Base-by-base conservation (phyloP, 1,140 invertebrate species). In the Diabrotica undecimpunctata region DNA sequence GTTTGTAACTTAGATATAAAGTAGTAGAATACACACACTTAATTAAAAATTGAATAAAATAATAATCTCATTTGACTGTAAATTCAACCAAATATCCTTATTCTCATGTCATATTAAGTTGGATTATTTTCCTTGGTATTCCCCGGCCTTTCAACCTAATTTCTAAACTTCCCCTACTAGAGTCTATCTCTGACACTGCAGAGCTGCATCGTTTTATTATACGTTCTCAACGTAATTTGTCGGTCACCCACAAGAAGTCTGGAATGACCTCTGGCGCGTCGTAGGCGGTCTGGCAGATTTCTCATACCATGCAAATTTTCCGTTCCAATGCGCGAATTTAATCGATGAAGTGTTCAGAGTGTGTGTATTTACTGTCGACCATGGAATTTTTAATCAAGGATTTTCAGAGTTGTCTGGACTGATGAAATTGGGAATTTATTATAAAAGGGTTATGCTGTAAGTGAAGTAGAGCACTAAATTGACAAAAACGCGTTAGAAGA, bases 191-290 rank as follows among this genome's bases (percentile, higher is more conserved):
- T 4, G 13, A 55, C 13, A 55, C 25, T 55, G 13, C 13, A 55
- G 11, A 6, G 25, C 0, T 9, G 54, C 13, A 55, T 55, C 54
- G 13, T 10, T 14, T n/a, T 55, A n/a, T 36, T 55, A 55, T 13
- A 14, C 5, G 25, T 55, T n/a, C 25, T 55, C 12, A 55, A 55
- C 10, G 54, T 25, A 55, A 55, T 55, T 13, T 55, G 54, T 25
- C 35, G 54, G 54, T 55, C 25, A 55, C 11, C 54, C 25, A 14
- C 54, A 55, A 55, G 54, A 55, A 55, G 14, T 55, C 54, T 55
- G 54, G 25, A 55, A 14, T 36, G 54, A 36, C 54, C 54, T 14
- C 10, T 55, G 54, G 54, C 54, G 9, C 54, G 13, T 36, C 12
- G 13, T 36, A 14, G 35, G 54, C 12, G 54, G 54, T 55, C 14